phyloP scores from a whole-genome alignment of 2,113 vertebrate species.

The Salvelinus namaycush region DNA sequence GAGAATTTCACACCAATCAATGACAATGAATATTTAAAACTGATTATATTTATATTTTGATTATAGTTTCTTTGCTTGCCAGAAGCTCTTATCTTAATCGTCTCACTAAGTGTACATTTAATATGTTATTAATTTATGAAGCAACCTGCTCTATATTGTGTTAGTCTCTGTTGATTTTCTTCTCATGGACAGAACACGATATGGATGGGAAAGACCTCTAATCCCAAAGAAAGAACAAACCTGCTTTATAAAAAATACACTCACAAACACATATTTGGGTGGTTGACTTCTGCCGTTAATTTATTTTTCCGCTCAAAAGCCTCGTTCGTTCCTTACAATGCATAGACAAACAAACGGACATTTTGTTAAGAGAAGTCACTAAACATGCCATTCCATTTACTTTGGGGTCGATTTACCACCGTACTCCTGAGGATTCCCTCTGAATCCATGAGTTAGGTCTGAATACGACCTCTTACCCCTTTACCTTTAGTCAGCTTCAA shows the following conservation, averaged over 20 bases:
- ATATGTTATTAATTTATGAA: not conserved
- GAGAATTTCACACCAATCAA: not conserved
- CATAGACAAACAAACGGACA: slow-evolving; percentile 27
- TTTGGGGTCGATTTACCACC: slow-evolving; percentile 28
- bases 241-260: not conserved
- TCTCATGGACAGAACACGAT: not conserved
- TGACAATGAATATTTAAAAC: not conserved
- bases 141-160: too few relatives aligned
- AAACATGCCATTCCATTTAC: slow-evolving; percentile 3
- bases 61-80: too few relatives aligned
- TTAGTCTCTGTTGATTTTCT: not conserved
- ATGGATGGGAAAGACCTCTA: not conserved
- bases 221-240: not conserved
- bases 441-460: slow-evolving; percentile 42
- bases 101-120: not conserved
- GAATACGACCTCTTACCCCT: slow-evolving; percentile 3
- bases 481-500: slow-evolving; percentile 26
- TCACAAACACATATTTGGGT: slow-evolving; percentile 14
- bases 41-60: not conserved
- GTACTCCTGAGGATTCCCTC: slow-evolving; percentile 48
- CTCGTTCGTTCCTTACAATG: slow-evolving; percentile 36
- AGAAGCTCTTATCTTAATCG: too few relatives aligned
- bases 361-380: slow-evolving; percentile 39
- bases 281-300: slow-evolving; percentile 38
- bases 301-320: slow-evolving; percentile 40